Base-by-base conservation (phyloP, 2,888 invertebrate genomes). In the Apodemia zela region DNA sequence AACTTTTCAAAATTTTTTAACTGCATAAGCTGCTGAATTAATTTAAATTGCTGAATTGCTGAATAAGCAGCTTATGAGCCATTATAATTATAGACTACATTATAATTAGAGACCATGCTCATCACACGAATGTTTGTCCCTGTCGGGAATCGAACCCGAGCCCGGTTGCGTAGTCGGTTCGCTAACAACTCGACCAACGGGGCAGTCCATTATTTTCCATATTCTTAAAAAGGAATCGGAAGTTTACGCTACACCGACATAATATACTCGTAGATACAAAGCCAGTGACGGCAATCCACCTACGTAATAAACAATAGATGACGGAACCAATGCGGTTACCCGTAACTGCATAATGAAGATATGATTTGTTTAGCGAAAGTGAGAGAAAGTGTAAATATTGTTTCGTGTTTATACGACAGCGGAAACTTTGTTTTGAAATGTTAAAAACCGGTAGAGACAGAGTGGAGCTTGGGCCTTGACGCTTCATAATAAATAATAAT, bases 301-400 rank as follows among this genome's bases (percentile, higher is more conserved):
- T 29, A 25, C 25, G 54, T 25, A 54, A 54, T 54, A 54, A 54
- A 54, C 54, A 54, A 54, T 54, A 54, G 38, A 17, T 58, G 57
- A 29, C 38, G 61, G 57, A 57, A 57, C 18, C 62, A 25, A 57
- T 42, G 57, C 54, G 13, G 17, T 61, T 61, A 49, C 42, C 38
- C 54, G 62, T 57, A 62, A 62, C 25, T 54, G 54, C 54, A 57
- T 38, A 57, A 57, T 59, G 38, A 59, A 38, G 59, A 59, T 38
- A 38, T 57, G 35, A 57, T 62, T 62, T 68, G 62, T 63, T 64
- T 59, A 66, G 69, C 58, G 68, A 69, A 69, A 69, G 67, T 63
- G 54, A 51, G 65, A 60, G 66, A 67, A 63, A 69, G 64, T 65
- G 59, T 29, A 59, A 54, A 54, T 54, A 54, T 54, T 54, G 54